A percentile compares a stretch with the other conserved stretches of the same genome.
phyloP scores from a whole-genome alignment of 2,797 vertebrate genomes.

The Chelidonichthys spinosus region DNA sequence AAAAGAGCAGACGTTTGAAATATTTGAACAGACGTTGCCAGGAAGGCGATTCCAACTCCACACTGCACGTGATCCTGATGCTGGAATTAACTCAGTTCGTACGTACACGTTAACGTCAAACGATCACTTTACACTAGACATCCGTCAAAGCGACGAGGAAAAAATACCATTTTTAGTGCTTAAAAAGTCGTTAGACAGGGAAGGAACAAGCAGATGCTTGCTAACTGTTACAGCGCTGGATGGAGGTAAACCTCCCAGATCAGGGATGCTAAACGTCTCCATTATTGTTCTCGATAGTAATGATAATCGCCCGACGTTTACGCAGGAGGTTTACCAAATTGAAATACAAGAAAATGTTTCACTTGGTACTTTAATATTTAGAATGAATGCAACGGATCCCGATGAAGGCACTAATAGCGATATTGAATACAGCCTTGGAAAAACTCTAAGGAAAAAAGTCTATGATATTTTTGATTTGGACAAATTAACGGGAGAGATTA shows the following conservation, averaged over 20 bases:
- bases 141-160: conserved; percentile 56
- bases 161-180: conserved; percentile 77
- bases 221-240: conserved; percentile 68
- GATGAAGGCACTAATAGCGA: conserved; percentile 69
- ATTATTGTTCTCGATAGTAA: conserved; percentile 71
- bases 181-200: conserved; percentile 76
- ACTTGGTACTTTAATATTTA: conserved; percentile 24
- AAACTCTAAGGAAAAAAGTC: conserved; percentile 38
- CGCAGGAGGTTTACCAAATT: conserved; percentile 63
- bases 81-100: conserved; percentile 80
- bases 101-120: conserved; percentile 71
- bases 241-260: conserved; percentile 73
- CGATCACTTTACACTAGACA: conserved; percentile 73
- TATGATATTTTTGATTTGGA: conserved; percentile 69
- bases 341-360: conserved; percentile 63
- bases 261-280: conserved; percentile 55
- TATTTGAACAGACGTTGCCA: conserved; percentile 54
- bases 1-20: conserved; percentile 63
- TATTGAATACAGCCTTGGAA: conserved; percentile 68
- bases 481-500: conserved; percentile 62
- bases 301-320: conserved; percentile 71
- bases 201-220: conserved; percentile 35
- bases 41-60: conserved; percentile 82
- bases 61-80: conserved; percentile 84
- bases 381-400: conserved; percentile 70